Conservation (phyloP, 1,140 invertebrate species). For the Homalodisca vitripennis region DNA sequence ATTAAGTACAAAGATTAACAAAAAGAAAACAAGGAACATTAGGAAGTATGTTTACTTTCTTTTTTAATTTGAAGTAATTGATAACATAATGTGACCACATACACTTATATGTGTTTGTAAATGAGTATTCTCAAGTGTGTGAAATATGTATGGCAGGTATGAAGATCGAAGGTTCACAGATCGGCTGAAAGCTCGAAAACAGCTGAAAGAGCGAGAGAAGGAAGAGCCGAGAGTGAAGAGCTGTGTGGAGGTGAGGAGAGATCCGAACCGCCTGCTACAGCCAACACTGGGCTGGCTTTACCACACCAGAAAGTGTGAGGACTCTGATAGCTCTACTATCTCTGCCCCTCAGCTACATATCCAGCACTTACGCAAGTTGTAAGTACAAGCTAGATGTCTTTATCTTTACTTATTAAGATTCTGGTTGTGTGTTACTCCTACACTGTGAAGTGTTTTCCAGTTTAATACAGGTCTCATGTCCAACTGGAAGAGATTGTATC, state of each 20-base stretch:
- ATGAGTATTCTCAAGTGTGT: neutral
- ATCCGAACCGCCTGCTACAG: conserved; percentile 8
- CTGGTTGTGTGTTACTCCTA: no score
- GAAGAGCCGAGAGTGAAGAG: neutral
- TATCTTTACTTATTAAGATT: no score
- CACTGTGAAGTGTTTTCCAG: no score
- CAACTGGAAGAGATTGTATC: no score
- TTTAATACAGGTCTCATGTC: no score
- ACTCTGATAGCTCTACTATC: neutral
- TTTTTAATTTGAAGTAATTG: neutral
- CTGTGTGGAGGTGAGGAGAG: neutral
- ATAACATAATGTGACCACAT: neutral
- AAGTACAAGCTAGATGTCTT: no score
- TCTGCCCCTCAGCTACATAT: neutral
- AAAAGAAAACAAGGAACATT: neutral
- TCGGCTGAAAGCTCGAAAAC: neutral
- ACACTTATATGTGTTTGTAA: neutral
- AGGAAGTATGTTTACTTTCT: neutral
- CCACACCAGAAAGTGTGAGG: neutral
- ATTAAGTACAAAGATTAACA: neutral
- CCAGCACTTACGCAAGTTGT: neutral
- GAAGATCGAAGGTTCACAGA: conserved; percentile 15
- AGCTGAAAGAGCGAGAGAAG: neutral
- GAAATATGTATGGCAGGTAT: neutral
- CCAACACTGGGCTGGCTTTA: conserved; percentile 11